Conservation (phyloP, 1,140 invertebrate genomes). For the Drosophila fuyamai region DNA sequence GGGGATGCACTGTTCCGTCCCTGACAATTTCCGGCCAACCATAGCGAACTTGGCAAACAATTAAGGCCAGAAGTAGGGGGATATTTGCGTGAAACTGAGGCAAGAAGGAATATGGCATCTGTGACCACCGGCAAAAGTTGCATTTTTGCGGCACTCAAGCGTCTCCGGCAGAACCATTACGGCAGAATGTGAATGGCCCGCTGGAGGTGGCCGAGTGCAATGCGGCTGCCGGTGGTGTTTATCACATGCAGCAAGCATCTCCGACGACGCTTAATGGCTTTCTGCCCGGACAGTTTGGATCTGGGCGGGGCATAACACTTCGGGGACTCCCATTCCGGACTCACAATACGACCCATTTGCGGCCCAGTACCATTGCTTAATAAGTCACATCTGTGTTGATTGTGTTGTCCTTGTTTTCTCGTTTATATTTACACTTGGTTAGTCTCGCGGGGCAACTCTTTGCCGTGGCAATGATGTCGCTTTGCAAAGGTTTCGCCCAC, state of each 20-base stretch:
- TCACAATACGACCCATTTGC: conserved; percentile 23
- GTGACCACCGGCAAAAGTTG: conserved; percentile 52
- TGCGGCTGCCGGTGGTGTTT: conserved; percentile 47
- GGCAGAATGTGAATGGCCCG: conserved; percentile 23
- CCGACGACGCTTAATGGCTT: conserved; percentile 61
- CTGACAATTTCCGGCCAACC: conserved; percentile 43
- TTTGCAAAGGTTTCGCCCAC: conserved; percentile 98
- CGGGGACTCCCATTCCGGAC: conserved; percentile 40
- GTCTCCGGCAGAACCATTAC: conserved; percentile 53
- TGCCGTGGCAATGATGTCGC: conserved; percentile 69
- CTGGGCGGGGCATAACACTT: conserved; percentile 48
- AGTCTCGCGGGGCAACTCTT: conserved; percentile 24
- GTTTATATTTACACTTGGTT: conserved; percentile 39
- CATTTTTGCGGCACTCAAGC: conserved; percentile 46
- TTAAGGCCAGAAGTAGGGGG: conserved; percentile 39
- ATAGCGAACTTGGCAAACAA: conserved; percentile 46
- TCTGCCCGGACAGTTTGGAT: conserved; percentile 42
- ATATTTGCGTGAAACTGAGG: conserved; percentile 1
- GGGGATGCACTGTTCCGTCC: conserved; percentile 52
- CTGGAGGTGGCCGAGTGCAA: conserved; percentile 44
- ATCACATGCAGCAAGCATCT: conserved; percentile 58
- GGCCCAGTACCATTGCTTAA: conserved; percentile 27
- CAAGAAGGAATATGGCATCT: conserved; percentile 4
- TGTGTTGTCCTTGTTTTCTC: conserved; percentile 35
- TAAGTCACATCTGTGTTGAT: conserved; percentile 39